Percentiles rank a stretch among this genome's conserved stretches.
Evolutionary conservation across 2,797 vertebrate genomes (phyloP).

Genomic region (Paedocypris micromegethes): DNA sequence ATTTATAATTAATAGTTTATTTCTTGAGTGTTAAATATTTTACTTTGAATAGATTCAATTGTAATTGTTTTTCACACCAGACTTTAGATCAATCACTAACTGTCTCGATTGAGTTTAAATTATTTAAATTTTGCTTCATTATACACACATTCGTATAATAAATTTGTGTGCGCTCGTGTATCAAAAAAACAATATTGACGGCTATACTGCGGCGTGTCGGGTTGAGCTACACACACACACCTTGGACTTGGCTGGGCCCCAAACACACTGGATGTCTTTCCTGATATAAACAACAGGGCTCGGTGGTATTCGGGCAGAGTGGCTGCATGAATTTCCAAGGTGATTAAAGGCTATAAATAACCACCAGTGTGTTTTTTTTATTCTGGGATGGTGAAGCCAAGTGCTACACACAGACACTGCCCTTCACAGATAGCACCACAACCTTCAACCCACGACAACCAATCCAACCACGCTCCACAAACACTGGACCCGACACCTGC

Average conservation of each 20-base stretch:
- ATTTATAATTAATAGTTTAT: too few species aligned
- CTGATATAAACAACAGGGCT: slow-evolving; percentile 65
- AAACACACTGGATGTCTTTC: slow-evolving; percentile 25
- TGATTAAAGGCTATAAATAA: slow-evolving; percentile 76
- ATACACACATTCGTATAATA: too few species aligned
- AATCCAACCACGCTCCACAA: slow-evolving; percentile 63
- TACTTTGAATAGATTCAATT: too few species aligned
- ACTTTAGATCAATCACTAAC: too few species aligned
- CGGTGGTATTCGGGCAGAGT: slow-evolving; percentile 65
- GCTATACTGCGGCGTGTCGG: too few species aligned
- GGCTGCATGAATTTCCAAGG: slow-evolving; percentile 68
- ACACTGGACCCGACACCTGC: slow-evolving; percentile 56
- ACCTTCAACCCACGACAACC: slow-evolving; percentile 55
- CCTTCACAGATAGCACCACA: slow-evolving; percentile 48
- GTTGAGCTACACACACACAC: slow-evolving; percentile 3
- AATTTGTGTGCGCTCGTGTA: too few species aligned
- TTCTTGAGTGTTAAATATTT: too few species aligned
- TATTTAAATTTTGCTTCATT: too few species aligned
- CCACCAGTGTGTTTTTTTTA: slow-evolving; percentile 53
- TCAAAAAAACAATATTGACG: too few species aligned
- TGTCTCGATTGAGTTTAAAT: too few species aligned
- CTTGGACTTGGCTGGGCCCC: slow-evolving; percentile 7
- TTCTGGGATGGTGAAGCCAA: slow-evolving; percentile 47
- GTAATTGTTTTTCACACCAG: too few species aligned
- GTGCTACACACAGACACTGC: slow-evolving; percentile 47